Percentiles rank a stretch among this genome's conserved stretches.
Conservation (phyloP, 2,113 vertebrate species). For the Nyctereutes procyonoides region DNA sequence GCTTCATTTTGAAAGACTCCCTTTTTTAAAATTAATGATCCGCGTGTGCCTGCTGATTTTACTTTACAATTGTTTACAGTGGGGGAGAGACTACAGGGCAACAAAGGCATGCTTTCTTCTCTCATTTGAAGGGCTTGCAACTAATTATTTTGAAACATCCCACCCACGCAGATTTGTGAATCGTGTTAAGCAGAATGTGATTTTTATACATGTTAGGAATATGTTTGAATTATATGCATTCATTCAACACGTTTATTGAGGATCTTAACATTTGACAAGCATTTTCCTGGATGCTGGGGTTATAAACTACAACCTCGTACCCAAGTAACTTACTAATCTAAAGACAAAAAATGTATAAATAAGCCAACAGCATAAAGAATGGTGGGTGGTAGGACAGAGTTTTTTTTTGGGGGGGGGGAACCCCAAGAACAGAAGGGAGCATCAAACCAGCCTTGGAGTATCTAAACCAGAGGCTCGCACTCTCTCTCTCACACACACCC, state of each 20-base stretch:
- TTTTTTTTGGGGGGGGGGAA: neutral
- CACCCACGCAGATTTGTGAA: neutral
- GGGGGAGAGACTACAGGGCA: neutral
- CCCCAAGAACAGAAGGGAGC: neutral
- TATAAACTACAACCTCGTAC: neutral
- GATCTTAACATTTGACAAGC: neutral
- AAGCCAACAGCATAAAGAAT: neutral
- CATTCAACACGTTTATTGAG: constrained; percentile 7
- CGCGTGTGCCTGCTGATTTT: constrained; percentile 23
- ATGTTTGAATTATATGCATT: constrained; percentile 20
- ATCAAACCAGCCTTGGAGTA: neutral
- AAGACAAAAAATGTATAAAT: neutral
- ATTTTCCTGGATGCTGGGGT: neutral
- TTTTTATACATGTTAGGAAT: constrained; percentile 1
- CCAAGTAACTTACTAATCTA: neutral
- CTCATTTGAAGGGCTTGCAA: constrained; percentile 46
- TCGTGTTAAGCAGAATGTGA: neutral
- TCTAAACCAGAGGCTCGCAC: neutral
- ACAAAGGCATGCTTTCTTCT: constrained; percentile 20
- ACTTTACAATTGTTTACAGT: constrained; percentile 58
- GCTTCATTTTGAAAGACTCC: constrained; percentile 47
- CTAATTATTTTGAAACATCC: constrained; percentile 65
- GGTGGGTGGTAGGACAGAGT: fast-evolving
- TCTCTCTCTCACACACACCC: neutral
- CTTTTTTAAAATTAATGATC: constrained; percentile 63